Conservation (phyloP, 2,888 invertebrate genomes). For the Boloria euphrosyne region DNA sequence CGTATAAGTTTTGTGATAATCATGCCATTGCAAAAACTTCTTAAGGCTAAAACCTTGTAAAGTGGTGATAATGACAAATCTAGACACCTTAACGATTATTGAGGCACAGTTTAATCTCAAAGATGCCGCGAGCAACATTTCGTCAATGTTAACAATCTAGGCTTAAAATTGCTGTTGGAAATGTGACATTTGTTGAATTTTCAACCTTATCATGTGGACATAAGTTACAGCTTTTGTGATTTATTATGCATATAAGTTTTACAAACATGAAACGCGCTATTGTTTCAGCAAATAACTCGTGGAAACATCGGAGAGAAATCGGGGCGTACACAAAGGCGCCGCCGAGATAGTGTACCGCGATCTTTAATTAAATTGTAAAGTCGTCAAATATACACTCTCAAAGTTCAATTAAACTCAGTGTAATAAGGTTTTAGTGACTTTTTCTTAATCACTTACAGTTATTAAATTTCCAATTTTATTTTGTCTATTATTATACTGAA, state of each 20-base stretch:
- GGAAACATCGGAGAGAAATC: conserved; percentile 74
- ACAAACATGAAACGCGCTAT: conserved; percentile 70
- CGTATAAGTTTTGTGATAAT: conserved; percentile 23
- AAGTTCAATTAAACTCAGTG: not conserved
- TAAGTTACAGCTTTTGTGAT: conserved; percentile 38
- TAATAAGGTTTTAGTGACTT: too few species aligned
- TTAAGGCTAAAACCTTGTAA: conserved; percentile 48
- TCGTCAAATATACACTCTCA: conserved; percentile 15
- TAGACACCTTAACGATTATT: conserved; percentile 69
- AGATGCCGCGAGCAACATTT: conserved; percentile 69
- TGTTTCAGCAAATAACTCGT: conserved; percentile 80
- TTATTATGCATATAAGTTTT: conserved; percentile 43
- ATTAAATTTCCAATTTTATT: too few species aligned
- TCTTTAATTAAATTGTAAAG: conserved; percentile 34
- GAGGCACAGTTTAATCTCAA: conserved; percentile 74
- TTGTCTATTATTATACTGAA: too few species aligned
- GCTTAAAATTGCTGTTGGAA: conserved; percentile 39
- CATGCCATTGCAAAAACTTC: conserved; percentile 35
- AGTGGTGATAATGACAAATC: conserved; percentile 69
- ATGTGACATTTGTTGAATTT: conserved; percentile 36
- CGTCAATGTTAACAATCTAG: conserved; percentile 63
- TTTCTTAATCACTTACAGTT: too few species aligned
- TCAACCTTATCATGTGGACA: conserved; percentile 45
- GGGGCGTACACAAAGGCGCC: conserved; percentile 64
- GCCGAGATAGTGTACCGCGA: conserved; percentile 54